These are phyloP conservation scores for Nycticorax nycticorax DNA, from an alignment of 2,113 vertebrate genomes.

Conservation along the genomic window DNA sequence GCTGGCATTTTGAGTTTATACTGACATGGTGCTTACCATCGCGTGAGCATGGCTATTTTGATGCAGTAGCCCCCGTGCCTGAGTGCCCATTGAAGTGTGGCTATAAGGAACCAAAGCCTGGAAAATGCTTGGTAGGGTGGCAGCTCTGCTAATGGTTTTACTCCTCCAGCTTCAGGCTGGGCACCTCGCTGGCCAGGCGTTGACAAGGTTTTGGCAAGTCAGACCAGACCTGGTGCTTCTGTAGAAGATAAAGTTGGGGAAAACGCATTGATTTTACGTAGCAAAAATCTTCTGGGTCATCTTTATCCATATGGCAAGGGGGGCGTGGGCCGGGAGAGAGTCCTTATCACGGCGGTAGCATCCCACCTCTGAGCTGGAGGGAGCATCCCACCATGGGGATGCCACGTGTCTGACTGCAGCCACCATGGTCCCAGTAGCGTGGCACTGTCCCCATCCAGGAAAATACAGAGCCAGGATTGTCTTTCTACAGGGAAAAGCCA, in stretches of 20 bases:
- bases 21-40: background rate
- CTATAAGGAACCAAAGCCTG: background rate
- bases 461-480: background rate
- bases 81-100: background rate
- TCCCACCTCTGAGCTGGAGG: background rate
- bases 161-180: background rate
- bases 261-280: background rate
- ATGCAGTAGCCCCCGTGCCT: rapidly evolving
- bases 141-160: background rate
- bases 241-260: background rate
- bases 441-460: background rate
- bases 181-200: background rate
- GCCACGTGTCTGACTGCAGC: rapidly evolving
- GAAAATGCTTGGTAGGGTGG: background rate
- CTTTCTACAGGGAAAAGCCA: background rate
- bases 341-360: background rate
- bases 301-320: background rate
- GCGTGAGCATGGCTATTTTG: background rate
- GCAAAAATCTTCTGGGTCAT: background rate
- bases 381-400: background rate
- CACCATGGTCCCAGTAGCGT: rapidly evolving
- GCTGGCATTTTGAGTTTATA: background rate
- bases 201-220: background rate
- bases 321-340: background rate
- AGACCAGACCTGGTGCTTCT: background rate